Conservation (phyloP, 1,140 invertebrate species). For the Drosophila rhopaloa region DNA sequence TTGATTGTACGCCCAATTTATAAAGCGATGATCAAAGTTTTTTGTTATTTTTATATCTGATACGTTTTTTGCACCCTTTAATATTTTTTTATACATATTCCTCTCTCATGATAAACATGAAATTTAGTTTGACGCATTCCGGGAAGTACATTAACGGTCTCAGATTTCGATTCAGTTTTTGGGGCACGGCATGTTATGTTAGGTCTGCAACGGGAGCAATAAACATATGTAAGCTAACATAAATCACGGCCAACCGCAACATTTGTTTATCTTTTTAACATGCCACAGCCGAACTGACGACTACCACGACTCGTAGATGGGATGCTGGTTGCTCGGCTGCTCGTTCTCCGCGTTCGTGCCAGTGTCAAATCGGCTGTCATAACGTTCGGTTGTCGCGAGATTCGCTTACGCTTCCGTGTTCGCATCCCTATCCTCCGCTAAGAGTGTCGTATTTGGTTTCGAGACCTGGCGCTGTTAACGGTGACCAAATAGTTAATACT, state of each 20-base stretch:
- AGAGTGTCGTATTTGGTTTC: slow-evolving; percentile 8
- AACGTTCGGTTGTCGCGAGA: slow-evolving; percentile 32
- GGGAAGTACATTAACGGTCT: too few species aligned
- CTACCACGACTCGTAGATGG: slow-evolving; percentile 20
- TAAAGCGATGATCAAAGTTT: too few species aligned
- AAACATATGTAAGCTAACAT: slow-evolving; percentile 55
- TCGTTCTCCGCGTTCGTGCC: slow-evolving; percentile 11
- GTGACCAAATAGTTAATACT: slow-evolving; percentile 20
- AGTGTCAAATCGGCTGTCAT: slow-evolving; percentile 59
- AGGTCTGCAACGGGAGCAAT: slow-evolving; percentile 5
- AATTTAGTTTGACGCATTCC: too few species aligned
- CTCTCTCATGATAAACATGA: too few species aligned
- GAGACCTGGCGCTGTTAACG: slow-evolving; percentile 10
- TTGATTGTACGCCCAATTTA: too few species aligned
- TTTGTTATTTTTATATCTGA: too few species aligned
- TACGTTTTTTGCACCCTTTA: too few species aligned
- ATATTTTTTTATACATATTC: too few species aligned
- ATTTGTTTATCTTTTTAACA: slow-evolving; percentile 72
- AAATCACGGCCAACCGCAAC: slow-evolving; percentile 51
- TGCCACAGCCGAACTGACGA: slow-evolving; percentile 44
- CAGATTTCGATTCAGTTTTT: neutral
- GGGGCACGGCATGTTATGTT: slow-evolving; percentile 29
- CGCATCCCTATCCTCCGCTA: slow-evolving; percentile 1
- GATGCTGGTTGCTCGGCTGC: slow-evolving; percentile 37
- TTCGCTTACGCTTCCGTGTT: neutral